Evolutionary conservation across 2,113 vertebrate species (phyloP).

Genomic region (Amphiprion percula): DNA sequence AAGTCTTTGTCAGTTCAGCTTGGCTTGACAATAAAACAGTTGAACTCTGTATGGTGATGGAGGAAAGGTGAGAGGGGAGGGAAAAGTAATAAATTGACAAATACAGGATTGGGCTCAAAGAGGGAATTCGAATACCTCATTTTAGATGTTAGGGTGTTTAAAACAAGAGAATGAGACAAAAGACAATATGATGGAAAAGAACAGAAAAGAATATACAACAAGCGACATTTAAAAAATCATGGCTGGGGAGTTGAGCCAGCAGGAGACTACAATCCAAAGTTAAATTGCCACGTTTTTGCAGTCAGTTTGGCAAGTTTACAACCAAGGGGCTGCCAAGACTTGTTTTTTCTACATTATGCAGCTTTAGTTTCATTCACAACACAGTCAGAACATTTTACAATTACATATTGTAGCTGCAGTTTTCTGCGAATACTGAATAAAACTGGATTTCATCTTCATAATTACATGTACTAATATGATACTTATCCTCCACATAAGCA

Average conservation of each 20-base stretch:
- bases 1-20: conserved; percentile 56
- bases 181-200: background rate
- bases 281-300: background rate
- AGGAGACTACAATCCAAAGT: background rate
- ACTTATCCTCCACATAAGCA: background rate
- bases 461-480: no score
- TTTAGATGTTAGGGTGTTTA: conserved; percentile 6
- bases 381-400: no score
- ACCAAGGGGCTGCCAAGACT: background rate
- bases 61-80: background rate
- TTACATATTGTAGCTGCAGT: no score
- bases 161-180: background rate
- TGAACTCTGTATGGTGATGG: conserved; percentile 49
- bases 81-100: background rate
- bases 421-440: no score
- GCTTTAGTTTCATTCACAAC: background rate
- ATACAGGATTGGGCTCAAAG: conserved; percentile 5
- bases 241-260: no score
- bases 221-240: no score
- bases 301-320: background rate
- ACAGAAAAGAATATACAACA: background rate
- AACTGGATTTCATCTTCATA: no score
- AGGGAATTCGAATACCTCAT: background rate
- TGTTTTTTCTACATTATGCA: background rate
- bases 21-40: conserved; percentile 66